These are phyloP conservation scores for Ips typographus DNA, from an alignment of 1,140 invertebrate species.

Conservation along the genomic window DNA sequence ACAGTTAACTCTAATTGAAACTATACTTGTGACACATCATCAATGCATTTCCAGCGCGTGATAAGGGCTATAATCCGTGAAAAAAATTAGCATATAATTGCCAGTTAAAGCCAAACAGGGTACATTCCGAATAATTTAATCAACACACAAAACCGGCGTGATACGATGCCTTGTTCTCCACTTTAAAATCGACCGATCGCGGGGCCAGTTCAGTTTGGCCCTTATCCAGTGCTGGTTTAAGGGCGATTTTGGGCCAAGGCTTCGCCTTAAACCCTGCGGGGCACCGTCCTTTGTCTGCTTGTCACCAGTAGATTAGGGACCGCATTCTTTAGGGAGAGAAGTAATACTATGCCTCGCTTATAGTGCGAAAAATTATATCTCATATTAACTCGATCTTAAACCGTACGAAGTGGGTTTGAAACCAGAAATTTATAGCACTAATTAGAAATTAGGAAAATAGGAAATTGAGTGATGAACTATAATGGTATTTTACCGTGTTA, in stretches of 20 bases:
- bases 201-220: constrained; percentile 2
- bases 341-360: constrained; percentile 26
- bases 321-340: constrained; percentile 32
- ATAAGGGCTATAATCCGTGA: constrained; percentile 9
- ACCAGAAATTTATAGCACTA: not conserved
- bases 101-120: constrained; percentile 22
- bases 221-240: constrained; percentile 25
- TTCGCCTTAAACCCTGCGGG: constrained; percentile 39
- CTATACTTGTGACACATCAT: not conserved
- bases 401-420: too few relatives aligned
- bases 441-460: not conserved
- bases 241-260: constrained; percentile 27
- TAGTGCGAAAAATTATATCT: constrained; percentile 32
- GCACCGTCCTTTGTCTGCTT: constrained; percentile 42
- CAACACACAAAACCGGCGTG: constrained; percentile 24
- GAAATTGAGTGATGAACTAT: not conserved
- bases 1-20: not conserved
- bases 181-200: constrained; percentile 29
- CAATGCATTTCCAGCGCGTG: not conserved
- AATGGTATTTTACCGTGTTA: not conserved
- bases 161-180: constrained; percentile 23
- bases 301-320: constrained; percentile 45
- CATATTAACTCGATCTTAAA: constrained; percentile 16
- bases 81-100: constrained; percentile 35
- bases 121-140: constrained; percentile 34